Evolutionary conservation across 2,888 invertebrate species (phyloP).

Genomic region (Bellardia pandia): DNA sequence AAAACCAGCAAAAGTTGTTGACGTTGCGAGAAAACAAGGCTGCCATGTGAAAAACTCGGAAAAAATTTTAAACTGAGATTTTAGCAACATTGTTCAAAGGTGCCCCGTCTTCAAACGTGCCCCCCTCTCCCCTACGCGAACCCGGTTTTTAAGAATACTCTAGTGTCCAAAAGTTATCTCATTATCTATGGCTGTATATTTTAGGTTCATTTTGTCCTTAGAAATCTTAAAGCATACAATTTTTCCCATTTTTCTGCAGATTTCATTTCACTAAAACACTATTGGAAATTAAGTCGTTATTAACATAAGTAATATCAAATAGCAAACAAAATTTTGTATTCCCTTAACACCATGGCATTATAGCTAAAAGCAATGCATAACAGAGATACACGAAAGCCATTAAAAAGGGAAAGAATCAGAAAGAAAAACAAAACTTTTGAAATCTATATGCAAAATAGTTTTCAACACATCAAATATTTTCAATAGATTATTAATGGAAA

Average conservation of each 20-base stretch:
- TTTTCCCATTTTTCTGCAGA: not conserved
- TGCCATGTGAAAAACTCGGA: too few relatives aligned
- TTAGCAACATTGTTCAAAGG: too few relatives aligned
- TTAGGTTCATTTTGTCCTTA: not conserved
- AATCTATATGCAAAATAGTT: constrained; percentile 50
- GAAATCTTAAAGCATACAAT: not conserved
- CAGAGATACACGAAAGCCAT: not conserved
- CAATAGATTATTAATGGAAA: constrained; percentile 37
- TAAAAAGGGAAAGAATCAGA: not conserved
- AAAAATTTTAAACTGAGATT: too few relatives aligned
- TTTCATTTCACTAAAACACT: not conserved
- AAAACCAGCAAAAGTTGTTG: too few relatives aligned
- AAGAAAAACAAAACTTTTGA: constrained; percentile 8
- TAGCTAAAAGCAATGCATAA: not conserved
- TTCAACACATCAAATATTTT: constrained; percentile 19
- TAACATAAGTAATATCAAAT: constrained; percentile 9
- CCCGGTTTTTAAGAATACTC: too few relatives aligned
- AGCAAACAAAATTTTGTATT: not conserved
- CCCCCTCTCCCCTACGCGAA: too few relatives aligned
- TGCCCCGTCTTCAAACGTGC: too few relatives aligned
- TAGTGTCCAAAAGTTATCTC: constrained; percentile 33
- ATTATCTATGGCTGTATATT: constrained; percentile 16
- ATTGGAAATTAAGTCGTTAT: constrained; percentile 12
- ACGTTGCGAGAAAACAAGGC: too few relatives aligned
- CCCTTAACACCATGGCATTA: not conserved